Percentiles rank a stretch among this genome's conserved stretches.
These are phyloP conservation scores for Oceanodroma tethys DNA, from an alignment of 2,113 vertebrate genomes.

Conservation along the genomic window DNA sequence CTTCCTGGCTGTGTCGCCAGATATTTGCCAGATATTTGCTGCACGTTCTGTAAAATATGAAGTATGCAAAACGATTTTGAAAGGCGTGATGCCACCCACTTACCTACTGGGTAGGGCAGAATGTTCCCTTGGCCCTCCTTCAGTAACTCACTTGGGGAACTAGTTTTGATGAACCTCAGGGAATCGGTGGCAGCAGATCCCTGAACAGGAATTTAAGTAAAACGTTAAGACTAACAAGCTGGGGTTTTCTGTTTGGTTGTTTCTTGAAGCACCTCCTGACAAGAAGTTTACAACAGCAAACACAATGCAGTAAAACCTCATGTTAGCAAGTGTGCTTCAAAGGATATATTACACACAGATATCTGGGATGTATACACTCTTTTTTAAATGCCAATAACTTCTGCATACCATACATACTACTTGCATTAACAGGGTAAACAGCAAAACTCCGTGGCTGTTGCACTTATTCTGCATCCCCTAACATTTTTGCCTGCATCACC, in stretches of 20 bases:
- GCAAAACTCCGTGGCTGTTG: not conserved
- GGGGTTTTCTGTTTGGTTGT: not conserved
- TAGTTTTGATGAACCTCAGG: not conserved
- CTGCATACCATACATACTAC: fast-evolving
- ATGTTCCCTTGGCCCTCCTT: not conserved
- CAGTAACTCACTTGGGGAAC: not conserved
- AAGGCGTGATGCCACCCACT: fast-evolving
- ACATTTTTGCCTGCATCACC: not conserved
- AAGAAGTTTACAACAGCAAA: not conserved
- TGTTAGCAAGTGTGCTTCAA: not conserved
- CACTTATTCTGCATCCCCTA: not conserved
- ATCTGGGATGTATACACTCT: not conserved
- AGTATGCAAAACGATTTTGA: not conserved
- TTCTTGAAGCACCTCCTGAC: not conserved
- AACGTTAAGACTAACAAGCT: not conserved
- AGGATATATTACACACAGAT: too few species aligned
- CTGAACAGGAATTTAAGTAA: not conserved
- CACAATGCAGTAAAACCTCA: not conserved
- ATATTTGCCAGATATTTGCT: not conserved
- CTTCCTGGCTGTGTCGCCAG: not conserved
- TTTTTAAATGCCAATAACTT: not conserved
- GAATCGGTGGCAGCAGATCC: not conserved
- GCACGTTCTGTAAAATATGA: not conserved
- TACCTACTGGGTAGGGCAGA: not conserved
- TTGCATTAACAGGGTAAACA: not conserved